Evolutionary conservation across 1,140 invertebrate species (phyloP).

Genomic region (Papilio machaon): DNA sequence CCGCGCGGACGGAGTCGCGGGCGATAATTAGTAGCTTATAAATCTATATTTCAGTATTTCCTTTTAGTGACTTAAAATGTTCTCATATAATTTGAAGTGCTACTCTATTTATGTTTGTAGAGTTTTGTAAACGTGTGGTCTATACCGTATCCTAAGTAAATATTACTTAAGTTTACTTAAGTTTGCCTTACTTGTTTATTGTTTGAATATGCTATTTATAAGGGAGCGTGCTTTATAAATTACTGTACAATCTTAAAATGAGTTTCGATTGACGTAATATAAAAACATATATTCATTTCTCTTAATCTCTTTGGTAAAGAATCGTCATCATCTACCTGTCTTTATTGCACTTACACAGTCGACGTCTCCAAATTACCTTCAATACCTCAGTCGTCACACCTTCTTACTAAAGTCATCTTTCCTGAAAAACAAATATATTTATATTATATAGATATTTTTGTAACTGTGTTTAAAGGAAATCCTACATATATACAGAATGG

Average conservation of each 20-base stretch:
- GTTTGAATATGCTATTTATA: conserved; percentile 7
- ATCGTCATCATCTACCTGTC: too few species aligned
- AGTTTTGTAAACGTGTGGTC: neutral
- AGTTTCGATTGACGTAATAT: neutral
- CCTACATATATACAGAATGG: too few species aligned
- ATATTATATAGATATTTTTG: too few species aligned
- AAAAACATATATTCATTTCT: neutral
- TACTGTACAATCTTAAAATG: neutral
- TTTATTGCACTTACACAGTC: too few species aligned
- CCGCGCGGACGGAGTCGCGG: too few species aligned
- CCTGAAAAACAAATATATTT: too few species aligned
- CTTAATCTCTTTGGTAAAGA: too few species aligned
- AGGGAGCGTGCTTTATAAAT: neutral
- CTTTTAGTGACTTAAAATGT: neutral
- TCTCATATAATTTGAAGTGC: neutral
- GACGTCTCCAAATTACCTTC: too few species aligned
- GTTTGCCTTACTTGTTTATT: neutral
- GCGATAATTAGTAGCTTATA: too few species aligned
- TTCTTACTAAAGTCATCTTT: too few species aligned
- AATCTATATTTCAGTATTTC: neutral
- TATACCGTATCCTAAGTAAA: conserved; percentile 3
- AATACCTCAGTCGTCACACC: too few species aligned
- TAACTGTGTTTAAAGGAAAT: too few species aligned
- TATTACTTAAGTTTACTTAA: neutral
- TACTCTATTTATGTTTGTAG: neutral